Evolutionary conservation across 2,797 vertebrate genomes (phyloP).

Genomic region (Tenualosa ilisha): DNA sequence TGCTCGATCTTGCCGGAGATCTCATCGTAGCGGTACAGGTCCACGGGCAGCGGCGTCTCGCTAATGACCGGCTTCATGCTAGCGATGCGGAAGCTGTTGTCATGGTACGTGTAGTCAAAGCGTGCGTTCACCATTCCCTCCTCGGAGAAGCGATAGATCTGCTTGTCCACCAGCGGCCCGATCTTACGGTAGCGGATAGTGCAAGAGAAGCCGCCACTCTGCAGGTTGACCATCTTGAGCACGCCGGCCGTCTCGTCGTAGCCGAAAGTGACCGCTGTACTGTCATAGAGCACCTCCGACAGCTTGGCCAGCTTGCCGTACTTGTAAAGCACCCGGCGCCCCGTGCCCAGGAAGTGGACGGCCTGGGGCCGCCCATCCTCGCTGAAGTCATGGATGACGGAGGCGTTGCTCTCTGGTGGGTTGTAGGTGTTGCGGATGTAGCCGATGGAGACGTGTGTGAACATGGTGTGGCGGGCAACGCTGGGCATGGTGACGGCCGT

Average conservation of each 20-base stretch:
- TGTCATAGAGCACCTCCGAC: constrained; percentile 94
- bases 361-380: constrained; percentile 93
- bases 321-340: constrained; percentile 95
- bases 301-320: constrained; percentile 97
- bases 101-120: constrained; percentile 98
- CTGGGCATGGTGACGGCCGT: constrained; percentile 98
- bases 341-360: constrained; percentile 88
- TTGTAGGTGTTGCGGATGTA: constrained; percentile 98
- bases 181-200: constrained; percentile 97
- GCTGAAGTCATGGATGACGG: constrained; percentile 94
- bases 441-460: constrained; percentile 93
- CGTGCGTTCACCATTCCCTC: constrained; percentile 99
- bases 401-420: constrained; percentile 96
- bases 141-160: constrained; percentile 97
- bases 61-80: constrained; percentile 99
- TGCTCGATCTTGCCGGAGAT: constrained; percentile 95
- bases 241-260: constrained; percentile 96
- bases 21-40: constrained; percentile 97
- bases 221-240: constrained; percentile 97
- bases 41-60: constrained; percentile 95
- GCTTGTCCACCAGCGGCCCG: constrained; percentile 95
- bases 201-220: constrained; percentile 96
- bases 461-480: constrained; percentile 97
- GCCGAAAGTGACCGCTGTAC: constrained; percentile 94
- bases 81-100: constrained; percentile 97